Percentiles rank a stretch among this genome's conserved stretches.
Conservation (phyloP, 2,888 invertebrate species). For the Melieria omissa region DNA sequence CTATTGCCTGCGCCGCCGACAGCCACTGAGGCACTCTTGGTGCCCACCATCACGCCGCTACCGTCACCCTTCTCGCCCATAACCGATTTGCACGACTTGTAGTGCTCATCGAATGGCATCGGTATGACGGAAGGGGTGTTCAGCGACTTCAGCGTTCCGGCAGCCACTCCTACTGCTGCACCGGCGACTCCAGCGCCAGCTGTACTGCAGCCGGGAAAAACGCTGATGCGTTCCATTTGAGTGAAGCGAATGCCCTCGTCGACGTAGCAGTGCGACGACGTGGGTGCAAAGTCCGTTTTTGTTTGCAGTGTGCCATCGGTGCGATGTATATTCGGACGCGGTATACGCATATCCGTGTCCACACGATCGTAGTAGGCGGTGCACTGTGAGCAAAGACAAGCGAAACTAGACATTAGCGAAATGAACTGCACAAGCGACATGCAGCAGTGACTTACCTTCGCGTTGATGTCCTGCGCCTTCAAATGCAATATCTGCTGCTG, state of each 20-base stretch:
- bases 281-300: slow-evolving; percentile 51
- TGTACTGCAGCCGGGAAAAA: slow-evolving; percentile 41
- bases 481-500: slow-evolving; percentile 47
- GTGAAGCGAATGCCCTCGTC: slow-evolving; percentile 57
- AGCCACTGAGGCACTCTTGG: neutral
- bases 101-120: slow-evolving; percentile 57
- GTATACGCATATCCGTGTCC: slow-evolving; percentile 52
- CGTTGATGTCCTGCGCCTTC: slow-evolving; percentile 44
- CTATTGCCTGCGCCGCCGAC: slow-evolving; percentile 1
- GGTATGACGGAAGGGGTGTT: slow-evolving; percentile 40
- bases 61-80: slow-evolving; percentile 46
- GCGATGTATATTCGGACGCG: slow-evolving; percentile 50
- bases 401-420: neutral
- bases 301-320: slow-evolving; percentile 42
- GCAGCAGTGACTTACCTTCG: slow-evolving; percentile 38
- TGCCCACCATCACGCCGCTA: slow-evolving; percentile 1
- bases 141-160: slow-evolving; percentile 24
- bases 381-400: slow-evolving; percentile 43
- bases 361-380: slow-evolving; percentile 52
- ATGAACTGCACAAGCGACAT: neutral
- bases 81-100: slow-evolving; percentile 58
- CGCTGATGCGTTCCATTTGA: slow-evolving; percentile 53
- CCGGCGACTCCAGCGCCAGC: slow-evolving; percentile 42
- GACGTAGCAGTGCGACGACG: slow-evolving; percentile 53
- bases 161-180: slow-evolving; percentile 35